A percentile compares a stretch with the other conserved stretches of the same genome.
Conservation (phyloP, 2,888 invertebrate genomes). For the Endotricha flammealis region DNA sequence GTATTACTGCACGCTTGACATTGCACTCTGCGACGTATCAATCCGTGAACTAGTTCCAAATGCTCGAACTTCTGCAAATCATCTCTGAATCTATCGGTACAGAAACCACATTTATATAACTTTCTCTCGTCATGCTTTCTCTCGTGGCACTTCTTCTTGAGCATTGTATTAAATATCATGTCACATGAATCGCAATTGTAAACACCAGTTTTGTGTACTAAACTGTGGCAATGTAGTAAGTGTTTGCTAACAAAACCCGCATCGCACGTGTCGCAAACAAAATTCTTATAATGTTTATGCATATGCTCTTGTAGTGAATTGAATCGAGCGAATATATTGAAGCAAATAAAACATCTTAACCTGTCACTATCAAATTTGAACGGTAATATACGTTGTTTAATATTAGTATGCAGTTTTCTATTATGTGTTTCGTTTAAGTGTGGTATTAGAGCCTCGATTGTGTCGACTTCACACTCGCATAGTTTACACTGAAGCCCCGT, state of each 20-base stretch:
- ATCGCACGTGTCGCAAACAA: constrained; percentile 32
- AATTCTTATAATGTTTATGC: constrained; percentile 35
- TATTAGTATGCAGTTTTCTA: constrained; percentile 25
- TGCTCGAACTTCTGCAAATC: no score
- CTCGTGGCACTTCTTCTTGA: no score
- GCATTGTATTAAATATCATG: no score
- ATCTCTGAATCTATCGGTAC: no score
- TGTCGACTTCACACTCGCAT: constrained; percentile 34
- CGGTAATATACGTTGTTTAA: constrained; percentile 39
- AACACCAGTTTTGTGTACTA: constrained; percentile 22
- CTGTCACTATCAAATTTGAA: constrained; percentile 37
- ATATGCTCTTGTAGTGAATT: constrained; percentile 37
- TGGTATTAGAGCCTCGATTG: constrained; percentile 26
- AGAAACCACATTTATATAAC: no score
- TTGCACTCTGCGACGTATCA: no score
- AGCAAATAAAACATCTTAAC: constrained; percentile 29
- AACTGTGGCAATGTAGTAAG: constrained; percentile 15
- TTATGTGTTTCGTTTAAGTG: constrained; percentile 28
- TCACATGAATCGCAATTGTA: constrained; percentile 33
- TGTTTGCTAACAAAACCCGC: constrained; percentile 25
- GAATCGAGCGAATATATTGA: constrained; percentile 26
- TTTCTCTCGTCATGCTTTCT: no score
- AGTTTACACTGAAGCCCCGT: constrained; percentile 19
- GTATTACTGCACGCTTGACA: no score
- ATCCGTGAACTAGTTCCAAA: no score